Evolutionary conservation across 2,113 vertebrate species (phyloP).

Genomic region (Zingel zingel): DNA sequence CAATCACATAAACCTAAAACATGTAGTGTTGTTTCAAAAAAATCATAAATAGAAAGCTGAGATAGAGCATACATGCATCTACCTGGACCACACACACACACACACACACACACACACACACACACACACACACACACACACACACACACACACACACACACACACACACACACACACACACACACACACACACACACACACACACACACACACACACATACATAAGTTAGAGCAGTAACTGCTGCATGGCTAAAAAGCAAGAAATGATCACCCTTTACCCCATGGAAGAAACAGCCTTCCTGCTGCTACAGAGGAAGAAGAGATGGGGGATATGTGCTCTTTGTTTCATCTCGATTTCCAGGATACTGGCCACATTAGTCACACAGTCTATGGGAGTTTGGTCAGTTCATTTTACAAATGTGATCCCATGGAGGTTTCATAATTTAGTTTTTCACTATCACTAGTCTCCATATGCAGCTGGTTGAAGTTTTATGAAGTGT

Average conservation of each 20-base stretch:
- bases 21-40: constrained; percentile 64
- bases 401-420: constrained; percentile 22
- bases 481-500: constrained; percentile 4
- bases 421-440: constrained; percentile 40
- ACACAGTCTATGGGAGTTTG: constrained; percentile 31
- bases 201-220: constrained; percentile 2
- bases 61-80: constrained; percentile 6
- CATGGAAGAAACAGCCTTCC: constrained; percentile 30
- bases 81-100: constrained; percentile 17
- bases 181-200: constrained; percentile 17
- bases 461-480: constrained; percentile 17
- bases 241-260: constrained; percentile 37
- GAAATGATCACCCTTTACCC: constrained; percentile 34
- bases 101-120: neutral
- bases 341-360: constrained; percentile 34
- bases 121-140: constrained; percentile 2
- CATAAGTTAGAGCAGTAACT: constrained; percentile 47
- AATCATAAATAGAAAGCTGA: constrained; percentile 65
- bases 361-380: constrained; percentile 68
- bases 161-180: constrained; percentile 14
- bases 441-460: constrained; percentile 23
- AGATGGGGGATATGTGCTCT: constrained; percentile 54
- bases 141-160: constrained; percentile 3
- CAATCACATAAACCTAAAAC: constrained; percentile 11
- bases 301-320: constrained; percentile 42